phyloP scores from a whole-genome alignment of 2,797 vertebrate genomes.

The Myripristis jacobus region DNA sequence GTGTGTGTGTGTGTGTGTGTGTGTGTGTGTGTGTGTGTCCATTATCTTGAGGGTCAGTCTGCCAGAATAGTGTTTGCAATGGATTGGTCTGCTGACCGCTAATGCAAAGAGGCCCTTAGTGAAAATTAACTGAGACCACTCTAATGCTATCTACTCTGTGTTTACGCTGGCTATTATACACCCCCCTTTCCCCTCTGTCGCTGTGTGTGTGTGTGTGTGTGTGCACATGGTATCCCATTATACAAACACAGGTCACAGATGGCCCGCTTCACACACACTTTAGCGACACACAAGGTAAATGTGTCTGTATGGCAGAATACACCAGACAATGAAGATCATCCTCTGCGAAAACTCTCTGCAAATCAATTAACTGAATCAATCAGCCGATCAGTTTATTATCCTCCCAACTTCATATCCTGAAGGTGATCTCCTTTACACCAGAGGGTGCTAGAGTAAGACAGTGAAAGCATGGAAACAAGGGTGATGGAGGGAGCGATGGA shows the following conservation, averaged over 20 bases:
- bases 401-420: background rate
- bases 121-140: constrained; percentile 71
- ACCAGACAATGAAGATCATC: too few relatives aligned
- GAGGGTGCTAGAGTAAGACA: constrained; percentile 48
- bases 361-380: background rate
- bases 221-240: constrained; percentile 9
- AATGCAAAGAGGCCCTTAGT: constrained; percentile 69
- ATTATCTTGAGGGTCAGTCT: constrained; percentile 66
- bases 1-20: constrained; percentile 11
- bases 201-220: too few relatives aligned
- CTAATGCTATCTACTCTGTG: constrained; percentile 58
- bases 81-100: constrained; percentile 59
- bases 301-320: background rate
- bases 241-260: constrained; percentile 38
- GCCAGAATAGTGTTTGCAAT: constrained; percentile 56
- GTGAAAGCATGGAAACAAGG: constrained; percentile 29
- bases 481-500: constrained; percentile 33
- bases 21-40: constrained; percentile 29
- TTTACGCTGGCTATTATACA: constrained; percentile 69
- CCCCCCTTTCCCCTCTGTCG: too few relatives aligned
- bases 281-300: background rate
- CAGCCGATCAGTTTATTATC: background rate
- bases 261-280: constrained; percentile 47
- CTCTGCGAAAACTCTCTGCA: background rate
- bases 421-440: constrained; percentile 38